phyloP scores from a whole-genome alignment of 2,797 vertebrate genomes.

The Gadopsis marmoratus region DNA sequence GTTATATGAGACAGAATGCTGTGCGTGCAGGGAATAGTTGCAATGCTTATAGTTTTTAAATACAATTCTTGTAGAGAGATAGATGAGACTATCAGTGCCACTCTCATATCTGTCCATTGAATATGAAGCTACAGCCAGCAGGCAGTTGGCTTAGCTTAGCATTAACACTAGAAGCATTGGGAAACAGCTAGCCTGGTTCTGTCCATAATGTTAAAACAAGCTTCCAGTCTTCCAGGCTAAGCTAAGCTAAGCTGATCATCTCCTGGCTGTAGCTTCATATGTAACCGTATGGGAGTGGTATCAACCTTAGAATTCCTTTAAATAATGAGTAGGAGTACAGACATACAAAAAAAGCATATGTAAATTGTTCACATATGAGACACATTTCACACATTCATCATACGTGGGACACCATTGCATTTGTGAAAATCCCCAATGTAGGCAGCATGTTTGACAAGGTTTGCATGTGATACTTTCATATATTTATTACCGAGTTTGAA shows the following conservation, averaged over 20 bases:
- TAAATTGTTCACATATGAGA: not conserved
- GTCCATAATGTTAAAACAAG: not conserved
- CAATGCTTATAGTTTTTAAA: conserved; percentile 4
- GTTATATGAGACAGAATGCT: not conserved
- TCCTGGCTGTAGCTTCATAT: not conserved
- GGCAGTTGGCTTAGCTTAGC: conserved; percentile 5
- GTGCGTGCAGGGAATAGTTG: not conserved
- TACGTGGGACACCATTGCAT: not conserved
- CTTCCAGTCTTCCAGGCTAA: not conserved
- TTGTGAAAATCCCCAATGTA: too few species aligned
- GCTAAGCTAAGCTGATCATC: not conserved
- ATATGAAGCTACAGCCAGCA: not conserved
- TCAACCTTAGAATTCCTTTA: not conserved
- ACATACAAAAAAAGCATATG: not conserved
- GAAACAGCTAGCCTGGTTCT: not conserved
- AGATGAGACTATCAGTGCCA: not conserved
- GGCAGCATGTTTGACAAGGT: not conserved
- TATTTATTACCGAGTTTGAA: not conserved
- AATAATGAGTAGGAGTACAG: not conserved
- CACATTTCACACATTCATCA: not conserved
- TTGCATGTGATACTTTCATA: not conserved
- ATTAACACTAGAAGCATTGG: not conserved
- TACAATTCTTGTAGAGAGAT: not conserved
- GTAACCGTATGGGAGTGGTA: not conserved
- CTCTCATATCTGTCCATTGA: not conserved